Percentiles rank a stretch among this genome's conserved stretches.
Conservation (phyloP, 2,113 vertebrate genomes). For the Pseudorectes ferrugineus region DNA sequence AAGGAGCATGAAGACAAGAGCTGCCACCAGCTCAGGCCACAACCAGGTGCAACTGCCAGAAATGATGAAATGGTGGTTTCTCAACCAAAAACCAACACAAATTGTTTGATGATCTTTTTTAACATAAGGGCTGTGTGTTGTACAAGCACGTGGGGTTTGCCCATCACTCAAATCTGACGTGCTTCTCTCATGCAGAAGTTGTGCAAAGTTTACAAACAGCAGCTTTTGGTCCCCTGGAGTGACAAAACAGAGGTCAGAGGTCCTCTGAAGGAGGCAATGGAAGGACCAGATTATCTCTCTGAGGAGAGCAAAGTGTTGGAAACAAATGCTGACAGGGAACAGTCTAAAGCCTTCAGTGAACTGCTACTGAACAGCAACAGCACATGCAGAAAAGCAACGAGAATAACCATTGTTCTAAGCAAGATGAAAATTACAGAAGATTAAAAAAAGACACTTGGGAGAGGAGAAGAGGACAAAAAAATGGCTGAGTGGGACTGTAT, state of each 20-base stretch:
- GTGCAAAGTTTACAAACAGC: not conserved
- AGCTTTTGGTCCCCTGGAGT: not conserved
- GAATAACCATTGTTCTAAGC: not conserved
- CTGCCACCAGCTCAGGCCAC: not conserved
- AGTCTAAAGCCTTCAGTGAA: not conserved
- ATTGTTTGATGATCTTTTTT: not conserved
- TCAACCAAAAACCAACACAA: not conserved
- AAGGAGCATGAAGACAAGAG: not conserved
- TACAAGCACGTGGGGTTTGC: accelerated
- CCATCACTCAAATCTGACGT: not conserved
- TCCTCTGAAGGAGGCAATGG: not conserved
- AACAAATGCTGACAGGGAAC: not conserved
- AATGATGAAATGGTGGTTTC: not conserved
- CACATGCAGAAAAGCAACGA: not conserved
- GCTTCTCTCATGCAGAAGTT: not conserved
- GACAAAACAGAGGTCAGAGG: not conserved
- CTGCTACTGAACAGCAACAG: not conserved
- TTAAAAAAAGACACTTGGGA: not conserved
- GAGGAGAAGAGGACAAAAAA: not conserved
- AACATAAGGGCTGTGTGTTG: not conserved
- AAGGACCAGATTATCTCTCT: not conserved
- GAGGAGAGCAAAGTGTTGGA: not conserved
- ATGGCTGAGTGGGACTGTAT: not conserved
- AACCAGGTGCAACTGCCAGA: not conserved
- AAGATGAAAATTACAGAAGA: not conserved